Evolutionary conservation across 1,140 invertebrate species (phyloP).

Genomic region (Prorops nasuta): DNA sequence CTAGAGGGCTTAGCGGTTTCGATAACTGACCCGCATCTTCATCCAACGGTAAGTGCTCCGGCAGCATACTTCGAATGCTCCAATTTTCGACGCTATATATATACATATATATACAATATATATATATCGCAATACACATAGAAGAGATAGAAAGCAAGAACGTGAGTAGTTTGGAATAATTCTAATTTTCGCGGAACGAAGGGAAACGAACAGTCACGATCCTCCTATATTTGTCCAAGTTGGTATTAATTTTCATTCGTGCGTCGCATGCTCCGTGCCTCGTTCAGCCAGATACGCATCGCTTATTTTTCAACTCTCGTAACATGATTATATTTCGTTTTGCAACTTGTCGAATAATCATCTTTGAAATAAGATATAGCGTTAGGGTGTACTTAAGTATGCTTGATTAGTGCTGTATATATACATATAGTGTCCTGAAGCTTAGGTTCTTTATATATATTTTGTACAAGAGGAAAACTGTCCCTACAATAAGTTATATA

Average conservation of each 20-base stretch:
- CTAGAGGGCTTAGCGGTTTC: conserved; percentile 22
- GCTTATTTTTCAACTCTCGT: too few relatives aligned
- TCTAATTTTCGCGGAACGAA: neutral
- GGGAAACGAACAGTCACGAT: neutral
- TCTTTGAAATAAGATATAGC: too few relatives aligned
- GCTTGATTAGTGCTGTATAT: too few relatives aligned
- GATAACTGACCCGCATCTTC: conserved; percentile 33
- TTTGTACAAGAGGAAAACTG: conserved; percentile 11
- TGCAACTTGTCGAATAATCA: too few relatives aligned
- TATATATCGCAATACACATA: too few relatives aligned
- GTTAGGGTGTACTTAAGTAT: too few relatives aligned
- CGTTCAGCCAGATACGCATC: too few relatives aligned
- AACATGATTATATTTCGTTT: too few relatives aligned
- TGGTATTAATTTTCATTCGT: neutral
- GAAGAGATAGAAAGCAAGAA: neutral
- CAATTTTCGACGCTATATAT: too few relatives aligned
- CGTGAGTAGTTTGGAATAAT: neutral
- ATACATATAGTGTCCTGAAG: too few relatives aligned
- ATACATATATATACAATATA: too few relatives aligned
- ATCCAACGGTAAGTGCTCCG: conserved; percentile 12
- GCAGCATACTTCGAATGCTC: conserved; percentile 13
- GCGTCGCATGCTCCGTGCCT: neutral
- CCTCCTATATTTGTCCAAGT: neutral
- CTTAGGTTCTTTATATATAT: too few relatives aligned
- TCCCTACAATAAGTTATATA: neutral